Percentiles rank a stretch among this genome's conserved stretches.
Evolutionary conservation across 2,888 invertebrate genomes (phyloP).

Genomic region (Catocala nupta): DNA sequence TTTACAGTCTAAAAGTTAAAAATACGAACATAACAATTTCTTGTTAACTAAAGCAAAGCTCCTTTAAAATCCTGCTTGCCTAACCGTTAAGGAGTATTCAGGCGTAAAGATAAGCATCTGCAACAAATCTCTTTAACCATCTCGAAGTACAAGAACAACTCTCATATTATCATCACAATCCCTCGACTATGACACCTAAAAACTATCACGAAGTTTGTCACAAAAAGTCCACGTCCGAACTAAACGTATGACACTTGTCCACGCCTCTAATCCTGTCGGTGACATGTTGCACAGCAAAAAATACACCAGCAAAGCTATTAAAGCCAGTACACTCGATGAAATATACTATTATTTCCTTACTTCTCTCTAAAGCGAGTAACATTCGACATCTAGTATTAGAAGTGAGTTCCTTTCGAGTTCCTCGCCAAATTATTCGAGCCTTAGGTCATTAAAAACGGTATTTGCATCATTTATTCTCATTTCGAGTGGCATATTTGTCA

Average conservation of each 20-base stretch:
- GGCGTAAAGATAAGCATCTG: too few relatives aligned
- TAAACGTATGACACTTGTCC: conserved; percentile 30
- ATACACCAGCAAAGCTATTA: conserved; percentile 50
- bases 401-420: conserved; percentile 7
- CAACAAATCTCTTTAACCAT: too few relatives aligned
- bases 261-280: conserved; percentile 51
- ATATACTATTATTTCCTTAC: conserved; percentile 17
- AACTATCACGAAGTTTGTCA: conserved; percentile 7
- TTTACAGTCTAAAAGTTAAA: too few relatives aligned
- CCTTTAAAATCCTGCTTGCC: too few relatives aligned
- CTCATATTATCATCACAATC: background rate
- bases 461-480: conserved; percentile 7
- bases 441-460: conserved; percentile 11
- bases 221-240: conserved; percentile 35
- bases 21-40: too few relatives aligned
- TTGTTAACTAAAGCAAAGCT: too few relatives aligned
- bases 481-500: conserved; percentile 3
- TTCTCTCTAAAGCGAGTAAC: background rate
- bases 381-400: background rate
- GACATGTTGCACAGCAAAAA: conserved; percentile 53
- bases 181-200: background rate
- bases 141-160: too few relatives aligned
- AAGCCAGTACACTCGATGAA: conserved; percentile 36
- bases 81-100: too few relatives aligned
- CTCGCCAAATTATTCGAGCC: background rate